Evolutionary conservation across 2,888 invertebrate genomes (phyloP).

Genomic region (Sphaerophoria rueppellii): DNA sequence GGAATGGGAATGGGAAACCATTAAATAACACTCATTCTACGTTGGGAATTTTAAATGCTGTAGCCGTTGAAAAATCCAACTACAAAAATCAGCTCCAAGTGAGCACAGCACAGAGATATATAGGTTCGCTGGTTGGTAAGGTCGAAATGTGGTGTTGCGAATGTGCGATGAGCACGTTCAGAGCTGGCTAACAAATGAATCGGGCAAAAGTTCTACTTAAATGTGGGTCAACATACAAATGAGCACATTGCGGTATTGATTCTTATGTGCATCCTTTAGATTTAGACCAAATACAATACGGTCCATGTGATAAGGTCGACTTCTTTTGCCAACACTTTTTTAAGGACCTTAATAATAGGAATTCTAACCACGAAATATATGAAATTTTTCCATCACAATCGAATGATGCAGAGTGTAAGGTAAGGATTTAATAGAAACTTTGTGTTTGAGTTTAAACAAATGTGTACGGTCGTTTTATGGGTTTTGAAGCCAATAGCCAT

Average conservation of each 20-base stretch:
- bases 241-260: slow-evolving; percentile 54
- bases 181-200: slow-evolving; percentile 36
- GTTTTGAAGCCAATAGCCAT: slow-evolving; percentile 6
- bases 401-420: neutral
- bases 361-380: neutral
- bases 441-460: slow-evolving; percentile 26
- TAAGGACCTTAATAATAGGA: neutral
- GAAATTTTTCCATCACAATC: neutral
- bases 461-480: slow-evolving; percentile 14
- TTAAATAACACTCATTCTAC: slow-evolving; percentile 41
- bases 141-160: slow-evolving; percentile 4
- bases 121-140: neutral
- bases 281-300: neutral
- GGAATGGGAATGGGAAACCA: slow-evolving; percentile 26
- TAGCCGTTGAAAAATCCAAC: neutral
- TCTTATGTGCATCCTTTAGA: slow-evolving; percentile 25
- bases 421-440: slow-evolving; percentile 10
- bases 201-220: slow-evolving; percentile 27
- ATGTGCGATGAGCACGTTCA: slow-evolving; percentile 22
- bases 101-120: neutral
- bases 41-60: slow-evolving; percentile 16
- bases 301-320: neutral
- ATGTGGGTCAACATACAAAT: slow-evolving; percentile 60
- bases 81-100: neutral
- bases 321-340: neutral